Conservation (phyloP, 2,888 invertebrate species). For the Andrena haemorrhoa region DNA sequence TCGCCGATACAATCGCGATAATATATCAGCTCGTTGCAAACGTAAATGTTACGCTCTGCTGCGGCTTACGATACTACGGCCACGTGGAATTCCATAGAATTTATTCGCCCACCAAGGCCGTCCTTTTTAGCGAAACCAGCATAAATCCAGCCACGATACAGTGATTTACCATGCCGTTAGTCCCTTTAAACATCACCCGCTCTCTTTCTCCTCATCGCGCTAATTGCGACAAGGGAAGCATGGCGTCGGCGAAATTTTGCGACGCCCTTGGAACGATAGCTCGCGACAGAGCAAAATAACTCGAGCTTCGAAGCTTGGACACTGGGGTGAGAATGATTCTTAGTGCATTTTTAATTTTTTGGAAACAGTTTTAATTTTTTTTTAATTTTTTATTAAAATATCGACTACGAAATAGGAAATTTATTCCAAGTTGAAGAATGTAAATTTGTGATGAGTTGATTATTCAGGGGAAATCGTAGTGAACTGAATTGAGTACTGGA, state of each 20-base stretch:
- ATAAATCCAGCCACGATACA: constrained; percentile 41
- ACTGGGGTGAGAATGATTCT: no score
- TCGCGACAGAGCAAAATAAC: not conserved
- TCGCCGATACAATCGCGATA: constrained; percentile 64
- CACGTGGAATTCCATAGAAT: constrained; percentile 59
- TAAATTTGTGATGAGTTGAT: no score
- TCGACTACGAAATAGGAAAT: no score
- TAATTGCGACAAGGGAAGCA: constrained; percentile 24
- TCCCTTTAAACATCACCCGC: not conserved
- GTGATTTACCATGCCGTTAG: constrained; percentile 39
- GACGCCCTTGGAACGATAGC: not conserved
- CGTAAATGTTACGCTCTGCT: constrained; percentile 61
- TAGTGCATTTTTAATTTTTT: no score
- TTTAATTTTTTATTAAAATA: no score
- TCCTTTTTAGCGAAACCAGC: constrained; percentile 29
- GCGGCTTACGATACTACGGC: constrained; percentile 42
- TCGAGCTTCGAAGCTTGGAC: no score
- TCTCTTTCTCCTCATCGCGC: not conserved
- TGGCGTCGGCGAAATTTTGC: constrained; percentile 32
- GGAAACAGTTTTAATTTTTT: no score
- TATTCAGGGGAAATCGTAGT: no score
- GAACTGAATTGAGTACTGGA: no score
- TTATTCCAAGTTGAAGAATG: no score
- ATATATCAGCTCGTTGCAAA: constrained; percentile 59
- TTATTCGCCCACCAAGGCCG: constrained; percentile 48